These are phyloP conservation scores for Wasmannia auropunctata DNA, from an alignment of 1,140 invertebrate species.

Conservation along the genomic window DNA sequence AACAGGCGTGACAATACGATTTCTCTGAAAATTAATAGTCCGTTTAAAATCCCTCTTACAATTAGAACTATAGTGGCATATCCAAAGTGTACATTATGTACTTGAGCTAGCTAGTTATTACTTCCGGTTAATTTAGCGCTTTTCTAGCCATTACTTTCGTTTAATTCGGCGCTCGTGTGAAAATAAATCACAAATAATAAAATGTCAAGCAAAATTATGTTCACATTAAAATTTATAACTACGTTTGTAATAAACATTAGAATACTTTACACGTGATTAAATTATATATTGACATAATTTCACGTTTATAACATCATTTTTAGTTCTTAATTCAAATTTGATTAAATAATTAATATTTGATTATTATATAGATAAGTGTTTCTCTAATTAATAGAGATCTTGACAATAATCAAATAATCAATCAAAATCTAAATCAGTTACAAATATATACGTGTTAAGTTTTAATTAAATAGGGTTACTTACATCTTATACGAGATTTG, in stretches of 20 bases:
- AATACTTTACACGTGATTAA: neutral
- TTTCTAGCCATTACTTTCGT: neutral
- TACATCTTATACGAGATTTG: no score
- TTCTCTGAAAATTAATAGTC: neutral
- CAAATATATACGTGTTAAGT: neutral
- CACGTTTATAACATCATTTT: neutral
- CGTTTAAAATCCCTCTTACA: neutral
- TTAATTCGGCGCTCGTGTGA: neutral
- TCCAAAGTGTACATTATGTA: slow-evolving; percentile 4
- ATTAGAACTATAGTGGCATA: neutral
- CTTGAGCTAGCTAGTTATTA: neutral
- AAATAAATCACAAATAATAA: neutral
- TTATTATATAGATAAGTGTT: no score
- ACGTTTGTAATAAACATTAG: neutral
- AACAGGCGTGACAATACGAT: neutral
- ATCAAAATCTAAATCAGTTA: neutral
- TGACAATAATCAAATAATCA: neutral
- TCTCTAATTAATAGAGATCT: no score
- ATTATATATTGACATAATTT: neutral
- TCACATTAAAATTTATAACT: slow-evolving; percentile 4
- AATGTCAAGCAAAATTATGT: neutral
- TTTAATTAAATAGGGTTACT: no score
- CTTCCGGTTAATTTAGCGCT: neutral
- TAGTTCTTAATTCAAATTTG: neutral
- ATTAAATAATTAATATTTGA: neutral